Conservation (phyloP, 1,140 invertebrate genomes). For the Apolygus lucorum region DNA sequence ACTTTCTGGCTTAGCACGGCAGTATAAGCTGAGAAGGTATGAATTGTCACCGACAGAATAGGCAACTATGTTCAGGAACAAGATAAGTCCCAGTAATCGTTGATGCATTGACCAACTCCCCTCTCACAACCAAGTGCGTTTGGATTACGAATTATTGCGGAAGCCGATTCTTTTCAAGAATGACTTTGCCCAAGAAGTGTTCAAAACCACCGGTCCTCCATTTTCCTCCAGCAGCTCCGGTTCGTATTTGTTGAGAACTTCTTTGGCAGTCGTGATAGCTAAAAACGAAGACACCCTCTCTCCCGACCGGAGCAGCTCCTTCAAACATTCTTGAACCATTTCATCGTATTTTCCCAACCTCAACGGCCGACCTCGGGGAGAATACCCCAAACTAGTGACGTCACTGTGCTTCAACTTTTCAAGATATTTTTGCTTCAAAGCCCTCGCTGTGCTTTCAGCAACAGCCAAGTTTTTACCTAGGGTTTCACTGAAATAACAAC, state of each 20-base stretch:
- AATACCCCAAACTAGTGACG: constrained; percentile 38
- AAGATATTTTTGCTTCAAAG: constrained; percentile 39
- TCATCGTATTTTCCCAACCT: constrained; percentile 40
- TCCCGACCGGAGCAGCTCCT: constrained; percentile 38
- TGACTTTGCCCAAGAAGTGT: constrained; percentile 41
- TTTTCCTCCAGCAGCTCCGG: constrained; percentile 38
- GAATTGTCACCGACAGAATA: too few species aligned
- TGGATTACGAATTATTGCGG: constrained; percentile 31
- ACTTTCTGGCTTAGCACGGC: too few species aligned
- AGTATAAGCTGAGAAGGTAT: too few species aligned
- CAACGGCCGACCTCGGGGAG: constrained; percentile 38
- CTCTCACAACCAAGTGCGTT: neutral
- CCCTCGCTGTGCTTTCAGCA: constrained; percentile 40
- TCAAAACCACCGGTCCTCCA: constrained; percentile 39
- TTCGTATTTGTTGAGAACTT: constrained; percentile 40
- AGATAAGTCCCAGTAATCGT: too few species aligned
- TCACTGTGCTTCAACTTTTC: constrained; percentile 32
- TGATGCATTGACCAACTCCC: too few species aligned
- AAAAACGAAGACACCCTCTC: constrained; percentile 40
- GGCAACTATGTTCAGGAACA: too few species aligned
- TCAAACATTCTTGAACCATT: constrained; percentile 40
- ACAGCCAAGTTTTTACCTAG: constrained; percentile 37
- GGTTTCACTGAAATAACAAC: constrained; percentile 37
- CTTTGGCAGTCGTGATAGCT: constrained; percentile 39
- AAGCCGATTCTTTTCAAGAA: constrained; percentile 37